Conservation (phyloP, 2,113 vertebrate species). For the Paramormyrops kingsleyae region DNA sequence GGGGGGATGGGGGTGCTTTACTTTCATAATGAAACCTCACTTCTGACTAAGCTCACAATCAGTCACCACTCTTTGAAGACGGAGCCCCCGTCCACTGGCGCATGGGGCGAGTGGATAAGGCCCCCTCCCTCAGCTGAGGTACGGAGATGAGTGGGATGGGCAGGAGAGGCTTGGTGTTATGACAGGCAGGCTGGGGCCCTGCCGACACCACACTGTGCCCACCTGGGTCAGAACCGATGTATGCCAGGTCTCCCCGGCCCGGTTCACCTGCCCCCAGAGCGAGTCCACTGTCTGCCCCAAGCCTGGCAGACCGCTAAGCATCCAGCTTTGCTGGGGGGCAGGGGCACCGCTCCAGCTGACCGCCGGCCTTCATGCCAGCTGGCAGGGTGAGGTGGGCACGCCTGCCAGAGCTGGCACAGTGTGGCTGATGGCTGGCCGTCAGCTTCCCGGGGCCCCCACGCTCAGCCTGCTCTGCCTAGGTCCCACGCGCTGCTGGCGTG, state of each 20-base stretch:
- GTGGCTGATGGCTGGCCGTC: not conserved
- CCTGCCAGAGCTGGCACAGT: slow-evolving; percentile 9
- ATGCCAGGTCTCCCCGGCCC: not conserved
- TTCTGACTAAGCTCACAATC: slow-evolving; percentile 8
- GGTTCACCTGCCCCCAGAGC: not conserved
- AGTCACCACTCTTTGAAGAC: slow-evolving; percentile 7
- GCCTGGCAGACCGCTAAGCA: not conserved
- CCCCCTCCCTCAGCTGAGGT: not conserved
- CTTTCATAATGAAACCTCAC: slow-evolving; percentile 11
- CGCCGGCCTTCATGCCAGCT: not conserved
- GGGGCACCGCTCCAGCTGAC: not conserved
- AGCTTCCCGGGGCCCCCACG: not conserved
- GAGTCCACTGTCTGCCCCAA: not conserved
- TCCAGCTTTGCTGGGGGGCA: not conserved
- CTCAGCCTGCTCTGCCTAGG: not conserved
- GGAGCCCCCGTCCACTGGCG: not conserved
- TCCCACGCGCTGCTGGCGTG: not conserved
- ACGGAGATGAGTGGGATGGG: not conserved
- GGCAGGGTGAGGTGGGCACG: not conserved
- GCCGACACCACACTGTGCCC: not conserved
- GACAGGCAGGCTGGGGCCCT: not conserved
- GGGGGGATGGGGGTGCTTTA: not conserved
- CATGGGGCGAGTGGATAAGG: not conserved
- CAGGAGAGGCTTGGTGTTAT: not conserved
- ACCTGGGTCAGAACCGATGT: not conserved